Percentiles rank a stretch among this genome's conserved stretches.
Conservation (phyloP, 1,140 invertebrate species). For the Trichoplusia ni region DNA sequence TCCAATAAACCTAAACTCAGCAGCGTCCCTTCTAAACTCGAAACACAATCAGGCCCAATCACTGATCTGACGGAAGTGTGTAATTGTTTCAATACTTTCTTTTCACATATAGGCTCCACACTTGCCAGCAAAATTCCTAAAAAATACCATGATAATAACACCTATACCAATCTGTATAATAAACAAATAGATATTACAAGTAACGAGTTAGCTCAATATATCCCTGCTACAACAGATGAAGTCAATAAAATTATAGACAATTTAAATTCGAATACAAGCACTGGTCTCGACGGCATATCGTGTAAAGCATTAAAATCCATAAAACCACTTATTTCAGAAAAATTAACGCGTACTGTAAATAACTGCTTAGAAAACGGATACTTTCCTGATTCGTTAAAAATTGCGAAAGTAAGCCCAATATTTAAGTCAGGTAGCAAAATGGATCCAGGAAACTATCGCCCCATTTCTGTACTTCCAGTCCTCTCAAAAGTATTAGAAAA, state of each 20-base stretch:
- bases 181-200: background rate
- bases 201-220: background rate
- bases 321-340: background rate
- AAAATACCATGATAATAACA: slow-evolving; percentile 6
- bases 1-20: background rate
- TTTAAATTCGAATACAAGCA: background rate
- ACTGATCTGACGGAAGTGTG: slow-evolving; percentile 2
- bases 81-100: slow-evolving; percentile 12
- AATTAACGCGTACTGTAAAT: slow-evolving; percentile 1
- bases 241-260: background rate
- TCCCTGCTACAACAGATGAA: background rate
- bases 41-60: background rate
- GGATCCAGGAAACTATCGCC: slow-evolving; percentile 30
- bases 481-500: slow-evolving; percentile 30
- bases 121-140: slow-evolving; percentile 18
- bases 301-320: background rate
- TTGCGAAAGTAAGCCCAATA: slow-evolving; percentile 31
- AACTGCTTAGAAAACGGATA: slow-evolving; percentile 6
- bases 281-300: background rate
- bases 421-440: slow-evolving; percentile 35
- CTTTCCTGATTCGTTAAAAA: slow-evolving; percentile 28
- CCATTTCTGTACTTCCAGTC: slow-evolving; percentile 26
- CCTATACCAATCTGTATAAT: background rate
- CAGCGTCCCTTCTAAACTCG: background rate
- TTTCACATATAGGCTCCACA: slow-evolving; percentile 3